phyloP scores from a whole-genome alignment of 2,797 vertebrate genomes.

The Parauchenoglanis punctatus region DNA sequence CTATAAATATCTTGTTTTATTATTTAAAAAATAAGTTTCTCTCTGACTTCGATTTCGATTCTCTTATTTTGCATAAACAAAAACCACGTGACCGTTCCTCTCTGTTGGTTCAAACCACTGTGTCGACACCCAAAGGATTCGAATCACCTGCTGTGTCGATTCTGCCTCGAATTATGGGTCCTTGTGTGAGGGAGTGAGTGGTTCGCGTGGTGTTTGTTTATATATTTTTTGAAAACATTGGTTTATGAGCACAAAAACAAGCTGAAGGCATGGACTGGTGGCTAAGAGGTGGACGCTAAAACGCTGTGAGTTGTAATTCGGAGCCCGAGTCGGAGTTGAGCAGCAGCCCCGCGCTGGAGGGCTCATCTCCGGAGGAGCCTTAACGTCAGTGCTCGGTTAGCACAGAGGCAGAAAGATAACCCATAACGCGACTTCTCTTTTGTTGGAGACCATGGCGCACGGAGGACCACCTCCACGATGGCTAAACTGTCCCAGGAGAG shows the following conservation, averaged over 20 bases:
- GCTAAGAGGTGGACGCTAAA: not conserved
- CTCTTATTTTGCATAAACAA: not conserved
- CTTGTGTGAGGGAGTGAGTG: not conserved
- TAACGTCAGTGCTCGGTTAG: conserved; percentile 42
- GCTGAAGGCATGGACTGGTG: not conserved
- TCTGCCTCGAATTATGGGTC: not conserved
- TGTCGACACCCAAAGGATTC: not conserved
- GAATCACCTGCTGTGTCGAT: not conserved
- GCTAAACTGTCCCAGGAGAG: conserved; percentile 92
- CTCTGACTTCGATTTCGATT: not conserved
- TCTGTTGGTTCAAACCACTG: not conserved
- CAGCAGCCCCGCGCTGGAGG: conserved; percentile 53
- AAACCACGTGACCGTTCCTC: conserved; percentile 12
- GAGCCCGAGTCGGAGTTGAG: conserved; percentile 41
- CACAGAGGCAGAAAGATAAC: conserved; percentile 6
- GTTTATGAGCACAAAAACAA: not conserved
- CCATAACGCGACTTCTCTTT: not conserved
- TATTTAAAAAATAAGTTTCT: not conserved
- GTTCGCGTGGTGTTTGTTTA: not conserved
- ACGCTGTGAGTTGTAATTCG: not conserved
- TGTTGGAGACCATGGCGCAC: conserved; percentile 80
- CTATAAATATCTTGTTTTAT: not conserved
- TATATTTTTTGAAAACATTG: not conserved
- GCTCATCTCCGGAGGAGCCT: conserved; percentile 45
- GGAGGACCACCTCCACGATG: conserved; percentile 92